Evolutionary conservation across 2,113 vertebrate species (phyloP), one percentile per base, ranked within the genome.

Genomic region (mouse (Mus musculus)): DNA sequence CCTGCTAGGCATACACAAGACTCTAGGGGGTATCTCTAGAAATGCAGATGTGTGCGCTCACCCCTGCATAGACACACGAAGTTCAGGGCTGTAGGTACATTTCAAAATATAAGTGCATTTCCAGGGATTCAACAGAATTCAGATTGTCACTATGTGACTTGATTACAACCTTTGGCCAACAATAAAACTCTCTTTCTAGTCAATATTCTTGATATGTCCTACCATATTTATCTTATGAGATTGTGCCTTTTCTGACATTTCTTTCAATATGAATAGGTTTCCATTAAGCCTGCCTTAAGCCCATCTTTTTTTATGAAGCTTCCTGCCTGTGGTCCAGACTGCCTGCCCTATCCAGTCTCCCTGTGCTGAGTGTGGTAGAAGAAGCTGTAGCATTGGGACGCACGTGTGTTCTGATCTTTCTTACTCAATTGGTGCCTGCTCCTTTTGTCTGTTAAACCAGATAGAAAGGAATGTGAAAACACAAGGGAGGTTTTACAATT

Each of bases 391-490:
- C 42, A 81, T 52, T 39, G 82, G 30, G 46, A 39, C 92, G 17
- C 10, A 63, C 86, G 59, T 56, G 3, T 63, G 54, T 12, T 36
- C 39, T 82, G 16, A 28, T 14, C 9, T 11, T 65, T 49, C 72
- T 59, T 78, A 28, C 16, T 16, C 75, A 17, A 49, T 84, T 42
- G 39, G 69, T 3, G 24, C 61, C 42, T 42, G 46, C 67, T 72
- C 72, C 73, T 5, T 33, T 78, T 61, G 9, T 82, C 46, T 88
- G 42, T 12, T 95, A 54, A 88, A 80, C 75, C 0, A 90, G 33
- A 85, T 52, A 36, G 46, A n/a, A 85, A 54, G 71, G 93, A 77
- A 94, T 81, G 88, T 88, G 75, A 92, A 88, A 84, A 80, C 78
- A 54, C 9, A 92, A 80, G 67, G 17, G 16, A 42, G 24, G 39